These are phyloP conservation scores for Stichodactyla mertensii DNA, from an alignment of 64 coral and sea anemone species.

Conservation along the genomic window DNA sequence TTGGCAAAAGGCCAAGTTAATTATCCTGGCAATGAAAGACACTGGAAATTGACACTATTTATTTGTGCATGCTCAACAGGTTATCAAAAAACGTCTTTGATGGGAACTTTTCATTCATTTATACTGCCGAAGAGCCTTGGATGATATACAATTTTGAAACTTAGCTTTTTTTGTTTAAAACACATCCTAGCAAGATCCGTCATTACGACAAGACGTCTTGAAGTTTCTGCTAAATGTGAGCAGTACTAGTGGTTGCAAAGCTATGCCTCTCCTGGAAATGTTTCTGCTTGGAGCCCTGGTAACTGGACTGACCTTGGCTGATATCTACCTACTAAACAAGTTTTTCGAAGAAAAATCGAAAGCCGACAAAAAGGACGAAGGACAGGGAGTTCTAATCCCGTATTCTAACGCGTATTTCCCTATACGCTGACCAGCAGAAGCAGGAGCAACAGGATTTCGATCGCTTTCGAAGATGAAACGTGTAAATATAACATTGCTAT, in stretches of 20 bases:
- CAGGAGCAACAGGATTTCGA: neutral
- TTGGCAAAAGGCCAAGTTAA: neutral
- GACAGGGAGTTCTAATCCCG: neutral
- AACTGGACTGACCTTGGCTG: constrained; percentile 32
- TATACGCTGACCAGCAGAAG: neutral
- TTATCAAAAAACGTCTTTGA: neutral
- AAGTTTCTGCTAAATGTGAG: neutral
- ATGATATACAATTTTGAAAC: too few species aligned
- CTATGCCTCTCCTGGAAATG: constrained; percentile 24
- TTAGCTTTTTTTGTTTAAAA: too few species aligned
- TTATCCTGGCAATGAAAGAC: neutral
- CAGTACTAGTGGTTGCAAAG: neutral
- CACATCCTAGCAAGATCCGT: neutral
- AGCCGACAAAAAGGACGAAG: neutral
- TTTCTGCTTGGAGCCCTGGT: constrained; percentile 53
- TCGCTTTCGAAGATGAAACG: neutral
- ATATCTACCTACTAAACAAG: constrained; percentile 50
- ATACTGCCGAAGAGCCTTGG: too few species aligned
- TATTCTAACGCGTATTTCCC: constrained; percentile 22
- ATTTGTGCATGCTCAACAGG: neutral
- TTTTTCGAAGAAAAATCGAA: neutral
- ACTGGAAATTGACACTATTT: neutral
- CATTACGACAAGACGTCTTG: neutral
- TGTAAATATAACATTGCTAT: neutral
- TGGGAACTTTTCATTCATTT: too few species aligned